These are phyloP conservation scores for Conus canariensis DNA, from an alignment of 2,888 invertebrate genomes.

Conservation along the genomic window DNA sequence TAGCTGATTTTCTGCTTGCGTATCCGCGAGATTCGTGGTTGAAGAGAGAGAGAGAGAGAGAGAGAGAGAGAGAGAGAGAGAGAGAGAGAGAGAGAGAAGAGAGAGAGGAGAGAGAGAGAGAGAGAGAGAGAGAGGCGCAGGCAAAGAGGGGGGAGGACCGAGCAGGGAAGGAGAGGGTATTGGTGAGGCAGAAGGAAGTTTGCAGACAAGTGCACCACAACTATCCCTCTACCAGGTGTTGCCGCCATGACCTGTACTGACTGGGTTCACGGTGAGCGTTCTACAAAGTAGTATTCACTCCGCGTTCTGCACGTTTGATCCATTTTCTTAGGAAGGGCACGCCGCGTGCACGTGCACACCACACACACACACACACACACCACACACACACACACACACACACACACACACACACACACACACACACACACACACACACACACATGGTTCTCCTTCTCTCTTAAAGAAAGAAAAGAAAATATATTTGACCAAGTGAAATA, in stretches of 20 bases:
- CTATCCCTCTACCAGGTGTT: too few relatives aligned
- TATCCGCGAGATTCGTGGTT: not conserved
- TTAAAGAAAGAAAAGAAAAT: not conserved
- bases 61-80: not conserved
- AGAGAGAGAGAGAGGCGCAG: not conserved
- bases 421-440: conserved; percentile 20
- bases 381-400: conserved; percentile 1
- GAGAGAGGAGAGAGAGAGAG: not conserved
- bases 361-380: not conserved
- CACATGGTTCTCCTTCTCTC: too few relatives aligned
- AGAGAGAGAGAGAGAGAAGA: not conserved
- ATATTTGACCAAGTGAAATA: too few relatives aligned
- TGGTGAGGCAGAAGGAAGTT: not conserved
- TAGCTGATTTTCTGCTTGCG: too few relatives aligned
- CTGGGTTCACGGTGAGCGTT: too few relatives aligned
- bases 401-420: conserved; percentile 20
- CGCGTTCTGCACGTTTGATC: too few relatives aligned
- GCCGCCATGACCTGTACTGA: too few relatives aligned
- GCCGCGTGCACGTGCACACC: not conserved
- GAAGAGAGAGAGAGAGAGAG: not conserved
- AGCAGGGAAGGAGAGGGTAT: not conserved
- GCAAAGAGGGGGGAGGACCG: not conserved
- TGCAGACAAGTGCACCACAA: too few relatives aligned
- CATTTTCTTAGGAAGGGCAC: not conserved
- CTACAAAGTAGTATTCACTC: too few relatives aligned